Evolutionary conservation across 2,888 invertebrate genomes (phyloP), one percentile per base, ranked within the genome.

Genomic region (Oscheius myriophilus): DNA sequence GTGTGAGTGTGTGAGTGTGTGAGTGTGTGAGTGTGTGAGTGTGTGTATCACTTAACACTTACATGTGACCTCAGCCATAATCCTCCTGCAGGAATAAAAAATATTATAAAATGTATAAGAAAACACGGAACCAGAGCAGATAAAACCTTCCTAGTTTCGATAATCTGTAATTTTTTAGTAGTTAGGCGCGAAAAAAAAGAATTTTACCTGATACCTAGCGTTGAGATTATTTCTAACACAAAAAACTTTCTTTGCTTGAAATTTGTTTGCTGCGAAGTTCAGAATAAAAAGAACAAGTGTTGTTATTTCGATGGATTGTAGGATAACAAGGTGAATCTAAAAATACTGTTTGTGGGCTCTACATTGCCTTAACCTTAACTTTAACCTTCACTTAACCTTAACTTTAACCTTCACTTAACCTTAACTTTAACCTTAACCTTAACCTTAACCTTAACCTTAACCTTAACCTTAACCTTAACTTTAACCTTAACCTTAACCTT

Each of bases 111-210:
- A 26, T 61, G 61, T 11, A 61, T 49, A 16, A 21, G 26, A 21
- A 49, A 61, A 49, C 61, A 61, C 7, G 61, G 61, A 26, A 61
- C 49, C 14, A 61, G 33, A 1, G 61, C 46, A 21, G 25, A 26
- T 18, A 61, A 46, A 3, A 61, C 49, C 21, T 61, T 61, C 26
- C 49, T 49, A 11, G 61, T 61, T 39, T 61, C 61, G 18, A 49
- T 61, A 23, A 61, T 49, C 61, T 61, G n/a, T 11, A 49, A 45
- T n/a, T n/a, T n/a, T n/a, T n/a, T n/a, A 14, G 25, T 6, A 49
- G 7, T 18, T 23, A n/a, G n/a, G 7, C 4, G 42, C 12, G n/a
- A 46, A 49, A 33, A 61, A 26, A 46, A 2, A 46, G 49, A 51
- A 1, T 7, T 9, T n/a, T 49, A 61, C 61, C 61, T 61, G 61